Evolutionary conservation across 2,797 vertebrate genomes (phyloP).

Genomic region (Antrozous pallidus): DNA sequence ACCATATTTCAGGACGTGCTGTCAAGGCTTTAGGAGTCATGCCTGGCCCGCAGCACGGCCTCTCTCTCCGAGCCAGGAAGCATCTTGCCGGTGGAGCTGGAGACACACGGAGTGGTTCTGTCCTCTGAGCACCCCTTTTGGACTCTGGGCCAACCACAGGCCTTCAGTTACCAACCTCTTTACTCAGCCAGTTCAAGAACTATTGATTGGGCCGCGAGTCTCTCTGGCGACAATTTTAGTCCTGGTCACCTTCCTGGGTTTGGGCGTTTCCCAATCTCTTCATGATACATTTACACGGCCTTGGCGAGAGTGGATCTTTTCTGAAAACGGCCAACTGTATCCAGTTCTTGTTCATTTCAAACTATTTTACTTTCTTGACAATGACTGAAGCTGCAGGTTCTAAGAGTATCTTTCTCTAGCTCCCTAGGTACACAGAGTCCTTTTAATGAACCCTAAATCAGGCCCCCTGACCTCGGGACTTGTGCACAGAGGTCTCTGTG

Average conservation of each 20-base stretch:
- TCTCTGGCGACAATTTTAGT: not conserved
- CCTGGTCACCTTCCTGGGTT: not conserved
- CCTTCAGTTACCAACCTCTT: not conserved
- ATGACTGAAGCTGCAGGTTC: not conserved
- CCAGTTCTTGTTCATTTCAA: not conserved
- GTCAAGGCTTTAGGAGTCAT: not conserved
- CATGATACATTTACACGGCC: not conserved
- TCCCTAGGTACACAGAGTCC: not conserved
- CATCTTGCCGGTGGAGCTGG: not conserved
- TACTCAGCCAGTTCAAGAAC: not conserved
- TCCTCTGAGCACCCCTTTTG: not conserved
- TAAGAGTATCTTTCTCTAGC: not conserved
- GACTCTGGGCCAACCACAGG: not conserved
- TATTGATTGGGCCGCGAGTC: not conserved
- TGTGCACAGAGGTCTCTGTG: not conserved
- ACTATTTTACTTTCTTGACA: constrained; percentile 41
- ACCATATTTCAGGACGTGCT: too few species aligned
- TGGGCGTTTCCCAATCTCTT: not conserved
- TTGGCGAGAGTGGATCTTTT: not conserved
- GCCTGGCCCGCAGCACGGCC: not conserved
- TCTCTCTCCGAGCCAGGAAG: not conserved
- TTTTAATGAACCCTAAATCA: not conserved
- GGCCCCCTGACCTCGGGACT: not conserved
- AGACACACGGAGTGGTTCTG: not conserved
- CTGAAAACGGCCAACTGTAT: constrained; percentile 27